phyloP scores from a whole-genome alignment of 2,113 vertebrate species.

The Cynopterus brachyotis region DNA sequence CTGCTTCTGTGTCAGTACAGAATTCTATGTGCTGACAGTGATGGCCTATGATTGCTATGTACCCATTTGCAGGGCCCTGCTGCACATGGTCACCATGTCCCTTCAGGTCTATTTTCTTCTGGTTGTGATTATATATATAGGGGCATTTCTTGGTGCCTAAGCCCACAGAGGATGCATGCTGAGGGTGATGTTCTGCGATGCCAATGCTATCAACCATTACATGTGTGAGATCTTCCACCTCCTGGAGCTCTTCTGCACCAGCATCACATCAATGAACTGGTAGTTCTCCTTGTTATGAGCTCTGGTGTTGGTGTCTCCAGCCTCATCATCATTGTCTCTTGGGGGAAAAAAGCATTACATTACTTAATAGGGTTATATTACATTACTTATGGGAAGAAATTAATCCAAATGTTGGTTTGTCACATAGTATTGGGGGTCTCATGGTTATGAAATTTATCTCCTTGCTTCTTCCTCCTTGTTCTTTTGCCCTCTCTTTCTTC shows the following conservation, averaged over 20 bases:
- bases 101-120: background rate
- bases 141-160: conserved; percentile 8
- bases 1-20: background rate
- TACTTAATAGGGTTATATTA: background rate
- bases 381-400: background rate
- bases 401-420: background rate
- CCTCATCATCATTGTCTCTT: conserved; percentile 8
- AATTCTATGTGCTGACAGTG: conserved; percentile 23
- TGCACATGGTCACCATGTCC: background rate
- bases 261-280: background rate
- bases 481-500: background rate
- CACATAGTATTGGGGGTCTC: background rate
- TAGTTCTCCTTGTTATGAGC: background rate
- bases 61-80: background rate
- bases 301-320: background rate
- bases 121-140: background rate
- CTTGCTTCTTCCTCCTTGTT: background rate
- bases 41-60: background rate
- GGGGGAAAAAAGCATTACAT: background rate
- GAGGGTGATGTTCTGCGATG: conserved; percentile 16
- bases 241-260: conserved; percentile 25
- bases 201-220: conserved; percentile 1
- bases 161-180: conserved; percentile 40
- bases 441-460: background rate
- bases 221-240: conserved; percentile 28